Evolutionary conservation across 2,888 invertebrate genomes (phyloP).

Genomic region (Lasioglossum zephyrum): DNA sequence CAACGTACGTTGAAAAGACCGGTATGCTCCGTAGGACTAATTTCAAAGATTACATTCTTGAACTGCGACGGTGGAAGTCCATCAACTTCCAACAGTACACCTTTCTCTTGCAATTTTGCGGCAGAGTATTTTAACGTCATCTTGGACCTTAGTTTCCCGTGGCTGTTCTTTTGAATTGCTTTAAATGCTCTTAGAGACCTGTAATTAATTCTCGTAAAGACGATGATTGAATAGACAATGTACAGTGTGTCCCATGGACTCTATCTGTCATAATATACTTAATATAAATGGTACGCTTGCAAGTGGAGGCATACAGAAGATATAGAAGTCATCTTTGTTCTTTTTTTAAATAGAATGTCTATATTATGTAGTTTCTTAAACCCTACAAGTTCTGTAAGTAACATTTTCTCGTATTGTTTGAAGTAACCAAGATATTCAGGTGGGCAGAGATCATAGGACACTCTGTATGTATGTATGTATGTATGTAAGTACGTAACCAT

Average conservation of each 20-base stretch:
- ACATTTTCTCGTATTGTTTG: too few relatives aligned
- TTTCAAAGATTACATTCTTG: conserved; percentile 91
- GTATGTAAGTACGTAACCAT: background rate
- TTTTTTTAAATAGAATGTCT: too few relatives aligned
- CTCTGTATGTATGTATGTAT: background rate
- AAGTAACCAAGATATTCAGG: too few relatives aligned
- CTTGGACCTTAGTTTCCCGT: conserved; percentile 86
- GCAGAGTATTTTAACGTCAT: conserved; percentile 89
- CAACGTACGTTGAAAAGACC: conserved; percentile 90
- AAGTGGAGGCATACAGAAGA: too few relatives aligned
- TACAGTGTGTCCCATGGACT: too few relatives aligned
- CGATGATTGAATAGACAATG: background rate
- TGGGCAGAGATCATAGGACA: too few relatives aligned
- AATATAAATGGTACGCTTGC: too few relatives aligned
- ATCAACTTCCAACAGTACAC: conserved; percentile 89
- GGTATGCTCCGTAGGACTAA: conserved; percentile 88
- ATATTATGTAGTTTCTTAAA: too few relatives aligned
- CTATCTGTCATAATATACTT: too few relatives aligned
- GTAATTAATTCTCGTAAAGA: conserved; percentile 42
- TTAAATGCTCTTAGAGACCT: conserved; percentile 87
- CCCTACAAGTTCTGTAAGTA: too few relatives aligned
- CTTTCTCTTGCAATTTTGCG: conserved; percentile 89
- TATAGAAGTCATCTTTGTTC: too few relatives aligned
- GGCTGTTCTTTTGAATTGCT: conserved; percentile 73
- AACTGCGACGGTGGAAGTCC: conserved; percentile 89